Evolutionary conservation across 2,113 vertebrate species (phyloP).

Genomic region (Paramisgurnus dabryanus): DNA sequence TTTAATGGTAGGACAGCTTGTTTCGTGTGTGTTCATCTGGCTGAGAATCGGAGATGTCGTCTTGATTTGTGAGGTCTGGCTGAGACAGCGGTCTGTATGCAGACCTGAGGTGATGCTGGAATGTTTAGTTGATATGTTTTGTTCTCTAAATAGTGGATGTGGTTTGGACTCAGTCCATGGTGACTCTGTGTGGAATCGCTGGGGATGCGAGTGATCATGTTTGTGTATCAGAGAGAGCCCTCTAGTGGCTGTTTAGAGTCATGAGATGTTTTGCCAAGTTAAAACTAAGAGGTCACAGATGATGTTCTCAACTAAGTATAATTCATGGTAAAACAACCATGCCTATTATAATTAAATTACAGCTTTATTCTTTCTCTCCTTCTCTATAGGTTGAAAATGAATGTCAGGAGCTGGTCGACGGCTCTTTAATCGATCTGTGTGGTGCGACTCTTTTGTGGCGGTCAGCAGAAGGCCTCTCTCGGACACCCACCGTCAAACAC

Average conservation of each 20-base stretch:
- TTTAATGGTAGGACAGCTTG: not conserved
- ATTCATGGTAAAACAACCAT: no score
- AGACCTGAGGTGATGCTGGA: not conserved
- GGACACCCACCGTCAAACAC: constrained; percentile 87
- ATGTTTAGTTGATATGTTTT: not conserved
- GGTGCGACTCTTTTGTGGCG: constrained; percentile 94
- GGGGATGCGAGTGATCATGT: not conserved
- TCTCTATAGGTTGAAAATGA: constrained; percentile 84
- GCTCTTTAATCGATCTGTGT: constrained; percentile 92
- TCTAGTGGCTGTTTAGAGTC: not conserved
- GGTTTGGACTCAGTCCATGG: constrained; percentile 3
- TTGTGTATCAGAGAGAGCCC: not conserved
- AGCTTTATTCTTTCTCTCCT: not conserved
- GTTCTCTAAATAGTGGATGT: constrained; percentile 20
- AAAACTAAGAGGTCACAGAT: no score
- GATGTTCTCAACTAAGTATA: no score
- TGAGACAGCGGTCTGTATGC: not conserved
- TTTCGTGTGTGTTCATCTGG: not conserved
- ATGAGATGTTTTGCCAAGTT: no score
- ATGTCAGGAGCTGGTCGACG: constrained; percentile 89
- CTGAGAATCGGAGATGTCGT: not conserved
- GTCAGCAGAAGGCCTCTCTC: constrained; percentile 85
- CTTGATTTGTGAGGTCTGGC: not conserved
- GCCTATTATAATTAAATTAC: no score
- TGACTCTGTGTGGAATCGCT: not conserved